Evolutionary conservation across 2,797 vertebrate species (phyloP), one percentile per base, ranked within the genome.

Genomic region (Diglossa cyanea): DNA sequence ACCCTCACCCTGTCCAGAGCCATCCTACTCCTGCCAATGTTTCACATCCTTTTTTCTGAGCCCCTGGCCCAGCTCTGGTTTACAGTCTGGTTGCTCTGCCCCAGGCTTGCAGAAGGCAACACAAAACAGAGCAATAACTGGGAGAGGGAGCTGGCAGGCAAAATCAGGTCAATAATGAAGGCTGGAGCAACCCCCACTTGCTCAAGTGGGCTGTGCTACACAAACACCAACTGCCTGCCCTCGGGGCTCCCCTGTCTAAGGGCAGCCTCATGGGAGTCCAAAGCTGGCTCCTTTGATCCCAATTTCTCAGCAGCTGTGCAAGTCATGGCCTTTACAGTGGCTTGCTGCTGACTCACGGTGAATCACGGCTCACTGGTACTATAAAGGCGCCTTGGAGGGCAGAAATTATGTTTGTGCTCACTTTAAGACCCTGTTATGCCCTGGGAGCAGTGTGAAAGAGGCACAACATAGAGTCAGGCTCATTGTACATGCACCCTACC

Each of bases 261-360:
- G 72, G 47, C 42, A 92, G 76, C 76, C 83, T 83, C 84, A 47
- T 14, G 7, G 57, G 65, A 94, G 81, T 35, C 87, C 77, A 44
- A 60, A 65, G 31, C 61, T 3, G 40, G 74, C 72, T 95, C n/a
- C 87, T 96, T 95, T 94, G 89, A 96, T 96, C 90, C 79, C 82
- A 35, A 1, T 94, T 96, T 94, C 94, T 88, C 75, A 86, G 91
- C 94, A 96, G 93, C 96, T 96, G 93, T 68, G 61, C 91, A 65
- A 96, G 95, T 90, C 89, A 58, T 5, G 93, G 94, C 91, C 82
- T 88, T 86, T 87, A 30, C 5, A 78, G 12, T 48, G 10, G 12
- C 83, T 86, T 30, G 87, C 78, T 91, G 93, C 96, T 94, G 93
- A 90, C 85, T 96, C 95, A 91, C 0, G 35, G 61, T 54, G 88